A percentile compares a stretch with the other conserved stretches of the same genome.
phyloP scores from a whole-genome alignment of 1,140 invertebrate species.

The Trichonephila inaurata region DNA sequence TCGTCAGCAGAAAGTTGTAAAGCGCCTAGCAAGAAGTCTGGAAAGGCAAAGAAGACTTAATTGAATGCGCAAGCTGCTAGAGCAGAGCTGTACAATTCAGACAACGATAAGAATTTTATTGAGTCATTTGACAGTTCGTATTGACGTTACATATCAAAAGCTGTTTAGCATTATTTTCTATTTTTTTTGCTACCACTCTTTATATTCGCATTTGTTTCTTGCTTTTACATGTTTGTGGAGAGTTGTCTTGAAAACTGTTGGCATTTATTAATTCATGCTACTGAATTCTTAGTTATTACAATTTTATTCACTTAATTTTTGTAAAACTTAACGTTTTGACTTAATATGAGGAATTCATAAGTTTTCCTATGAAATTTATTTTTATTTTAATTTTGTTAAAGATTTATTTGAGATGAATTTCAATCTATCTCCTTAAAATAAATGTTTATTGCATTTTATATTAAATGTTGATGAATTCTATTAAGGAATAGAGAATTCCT shows the following conservation, averaged over 20 bases:
- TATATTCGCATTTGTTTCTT: background rate
- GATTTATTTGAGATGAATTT: too few species aligned
- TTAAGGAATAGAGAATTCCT: too few species aligned
- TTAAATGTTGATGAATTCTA: too few species aligned
- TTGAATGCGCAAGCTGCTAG: background rate
- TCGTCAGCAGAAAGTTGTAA: background rate
- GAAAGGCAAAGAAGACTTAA: background rate
- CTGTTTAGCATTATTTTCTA: background rate
- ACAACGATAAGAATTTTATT: background rate
- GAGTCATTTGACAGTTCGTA: conserved; percentile 3
- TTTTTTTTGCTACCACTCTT: background rate
- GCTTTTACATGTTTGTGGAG: background rate
- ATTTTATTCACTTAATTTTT: too few species aligned
- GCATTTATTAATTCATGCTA: background rate
- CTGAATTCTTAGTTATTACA: too few species aligned
- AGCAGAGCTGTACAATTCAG: conserved; percentile 1
- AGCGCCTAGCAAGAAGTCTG: background rate
- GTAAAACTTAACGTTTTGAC: too few species aligned
- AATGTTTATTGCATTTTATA: too few species aligned
- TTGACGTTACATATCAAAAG: conserved; percentile 20
- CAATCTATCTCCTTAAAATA: too few species aligned
- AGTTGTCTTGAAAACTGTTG: too few species aligned
- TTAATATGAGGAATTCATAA: too few species aligned
- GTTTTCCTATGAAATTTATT: too few species aligned
- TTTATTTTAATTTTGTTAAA: too few species aligned